These are phyloP conservation scores for Sphenodon punctatus DNA, from an alignment of 2,797 vertebrate genomes.

Conservation along the genomic window DNA sequence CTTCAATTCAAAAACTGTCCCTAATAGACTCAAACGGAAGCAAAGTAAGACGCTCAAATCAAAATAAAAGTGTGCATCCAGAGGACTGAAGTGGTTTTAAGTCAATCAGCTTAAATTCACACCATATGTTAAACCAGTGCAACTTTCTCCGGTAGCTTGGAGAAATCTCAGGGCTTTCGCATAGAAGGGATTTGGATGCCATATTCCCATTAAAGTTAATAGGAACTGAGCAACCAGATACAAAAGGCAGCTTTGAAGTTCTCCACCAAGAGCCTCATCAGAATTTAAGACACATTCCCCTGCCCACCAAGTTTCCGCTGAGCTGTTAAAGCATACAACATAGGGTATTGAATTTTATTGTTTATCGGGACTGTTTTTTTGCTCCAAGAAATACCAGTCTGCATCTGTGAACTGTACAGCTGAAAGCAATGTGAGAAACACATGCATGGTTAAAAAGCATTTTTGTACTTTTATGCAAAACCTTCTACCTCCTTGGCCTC, in stretches of 20 bases:
- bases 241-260: accelerated
- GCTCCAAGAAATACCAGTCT: background rate
- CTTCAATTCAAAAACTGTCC: no score
- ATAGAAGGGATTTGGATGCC: accelerated
- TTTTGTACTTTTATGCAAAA: background rate
- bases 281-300: background rate
- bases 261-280: no score
- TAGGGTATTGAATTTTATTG: background rate
- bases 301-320: background rate
- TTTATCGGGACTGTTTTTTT: no score
- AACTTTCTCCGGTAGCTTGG: no score
- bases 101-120: no score
- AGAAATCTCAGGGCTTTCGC: background rate
- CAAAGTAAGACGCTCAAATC: no score
- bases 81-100: no score
- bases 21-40: no score
- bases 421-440: background rate
- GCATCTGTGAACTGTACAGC: background rate
- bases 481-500: background rate
- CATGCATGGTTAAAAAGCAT: background rate
- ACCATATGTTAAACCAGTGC: no score
- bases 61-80: no score
- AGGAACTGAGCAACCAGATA: background rate
- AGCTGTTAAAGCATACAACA: accelerated
- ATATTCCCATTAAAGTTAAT: background rate